These are phyloP conservation scores for Phengaris alcon DNA, from an alignment of 2,888 invertebrate genomes.

Conservation along the genomic window DNA sequence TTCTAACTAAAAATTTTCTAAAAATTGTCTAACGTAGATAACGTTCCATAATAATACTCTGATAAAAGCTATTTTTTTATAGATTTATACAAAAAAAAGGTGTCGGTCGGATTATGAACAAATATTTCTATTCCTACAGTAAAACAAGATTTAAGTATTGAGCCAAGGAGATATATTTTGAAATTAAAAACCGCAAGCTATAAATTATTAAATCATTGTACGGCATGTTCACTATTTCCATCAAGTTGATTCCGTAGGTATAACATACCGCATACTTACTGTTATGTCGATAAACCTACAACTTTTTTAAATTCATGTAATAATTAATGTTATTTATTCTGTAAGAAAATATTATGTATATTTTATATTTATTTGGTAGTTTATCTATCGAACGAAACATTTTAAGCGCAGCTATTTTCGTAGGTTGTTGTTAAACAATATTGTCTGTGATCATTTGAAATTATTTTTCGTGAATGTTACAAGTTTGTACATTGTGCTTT, in stretches of 20 bases:
- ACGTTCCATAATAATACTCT: background rate
- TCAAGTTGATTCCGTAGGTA: too few species aligned
- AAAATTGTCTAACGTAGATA: background rate
- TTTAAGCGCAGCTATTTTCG: background rate
- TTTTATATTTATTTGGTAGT: background rate
- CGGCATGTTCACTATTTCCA: too few species aligned
- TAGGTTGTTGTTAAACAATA: background rate
- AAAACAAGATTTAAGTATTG: too few species aligned
- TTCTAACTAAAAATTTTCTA: too few species aligned
- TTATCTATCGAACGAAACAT: background rate
- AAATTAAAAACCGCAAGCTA: too few species aligned
- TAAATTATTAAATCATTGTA: too few species aligned
- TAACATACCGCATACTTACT: too few species aligned
- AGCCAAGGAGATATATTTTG: too few species aligned
- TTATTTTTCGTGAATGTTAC: background rate
- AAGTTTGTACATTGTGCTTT: background rate
- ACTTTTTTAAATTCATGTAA: too few species aligned
- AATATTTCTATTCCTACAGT: background rate
- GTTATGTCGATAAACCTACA: too few species aligned
- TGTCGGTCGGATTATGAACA: background rate
- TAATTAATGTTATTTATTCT: too few species aligned
- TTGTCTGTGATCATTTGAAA: constrained; percentile 1
- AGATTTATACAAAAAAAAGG: background rate
- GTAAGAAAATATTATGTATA: background rate
- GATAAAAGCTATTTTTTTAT: background rate